These are phyloP conservation scores for Synergus umbraculus DNA, from an alignment of 2,888 invertebrate species.

Conservation along the genomic window DNA sequence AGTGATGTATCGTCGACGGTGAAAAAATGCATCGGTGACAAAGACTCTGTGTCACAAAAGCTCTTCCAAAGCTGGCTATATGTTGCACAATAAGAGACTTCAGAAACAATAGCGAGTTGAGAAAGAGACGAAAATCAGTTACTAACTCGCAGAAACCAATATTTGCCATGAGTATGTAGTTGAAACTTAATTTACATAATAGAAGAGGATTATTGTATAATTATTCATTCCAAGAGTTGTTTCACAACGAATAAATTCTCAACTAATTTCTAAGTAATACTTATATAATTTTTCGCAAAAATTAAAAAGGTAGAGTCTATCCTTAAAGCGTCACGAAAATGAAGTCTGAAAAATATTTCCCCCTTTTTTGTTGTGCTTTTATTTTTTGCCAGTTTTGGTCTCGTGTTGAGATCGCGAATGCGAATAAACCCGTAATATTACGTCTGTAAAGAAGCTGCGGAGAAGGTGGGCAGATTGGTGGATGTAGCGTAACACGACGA, in stretches of 20 bases:
- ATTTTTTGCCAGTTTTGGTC: neutral
- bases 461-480: slow-evolving; percentile 7
- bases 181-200: neutral
- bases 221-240: too few species aligned
- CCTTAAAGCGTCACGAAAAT: neutral
- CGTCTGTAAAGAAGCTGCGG: slow-evolving; percentile 22
- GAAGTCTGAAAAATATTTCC: neutral
- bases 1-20: slow-evolving; percentile 4
- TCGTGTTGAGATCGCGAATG: neutral
- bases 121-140: neutral
- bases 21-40: slow-evolving; percentile 51
- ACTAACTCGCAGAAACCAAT: neutral
- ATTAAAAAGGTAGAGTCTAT: neutral
- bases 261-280: neutral
- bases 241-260: too few species aligned
- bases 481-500: neutral
- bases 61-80: slow-evolving; percentile 54
- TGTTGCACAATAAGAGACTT: slow-evolving; percentile 45
- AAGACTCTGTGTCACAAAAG: slow-evolving; percentile 52
- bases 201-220: too few species aligned
- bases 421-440: slow-evolving; percentile 3
- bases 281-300: neutral
- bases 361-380: neutral
- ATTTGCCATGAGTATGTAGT: neutral
- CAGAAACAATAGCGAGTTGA: neutral